phyloP scores from a whole-genome alignment of 23 tunicate species.

The Pegea sp. region DNA sequence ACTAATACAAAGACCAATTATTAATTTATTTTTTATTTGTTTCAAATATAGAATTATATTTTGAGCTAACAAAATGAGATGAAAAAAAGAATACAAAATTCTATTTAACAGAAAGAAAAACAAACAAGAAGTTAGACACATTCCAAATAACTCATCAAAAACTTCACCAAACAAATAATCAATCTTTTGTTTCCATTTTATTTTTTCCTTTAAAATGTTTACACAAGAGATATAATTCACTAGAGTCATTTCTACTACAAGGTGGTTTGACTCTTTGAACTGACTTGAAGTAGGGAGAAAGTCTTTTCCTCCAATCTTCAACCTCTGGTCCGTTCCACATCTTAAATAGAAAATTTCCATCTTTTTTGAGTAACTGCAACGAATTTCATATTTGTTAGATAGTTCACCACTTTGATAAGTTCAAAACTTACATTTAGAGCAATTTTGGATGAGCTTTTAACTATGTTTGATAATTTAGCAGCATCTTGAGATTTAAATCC shows the following conservation, averaged over 20 bases:
- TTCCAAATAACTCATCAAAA: too few species aligned
- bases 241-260: neutral
- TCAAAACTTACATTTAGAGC: neutral
- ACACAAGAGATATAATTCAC: neutral
- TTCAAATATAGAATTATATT: too few species aligned
- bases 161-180: too few species aligned
- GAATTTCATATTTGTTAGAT: neutral
- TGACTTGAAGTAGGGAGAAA: neutral
- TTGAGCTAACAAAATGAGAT: too few species aligned
- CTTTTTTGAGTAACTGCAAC: conserved; percentile 1
- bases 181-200: too few species aligned
- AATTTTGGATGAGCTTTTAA: neutral
- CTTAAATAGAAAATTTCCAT: neutral
- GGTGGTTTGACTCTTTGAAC: conserved; percentile 1
- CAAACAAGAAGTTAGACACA: too few species aligned
- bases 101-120: too few species aligned
- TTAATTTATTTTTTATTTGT: too few species aligned
- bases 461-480: neutral
- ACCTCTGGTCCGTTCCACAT: neutral
- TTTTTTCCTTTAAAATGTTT: neutral
- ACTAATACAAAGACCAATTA: too few species aligned
- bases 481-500: conserved; percentile 1
- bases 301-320: neutral
- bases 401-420: neutral
- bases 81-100: too few species aligned